Evolutionary conservation across 2,888 invertebrate genomes (phyloP).

Genomic region (Synanthedon formicaeformis): DNA sequence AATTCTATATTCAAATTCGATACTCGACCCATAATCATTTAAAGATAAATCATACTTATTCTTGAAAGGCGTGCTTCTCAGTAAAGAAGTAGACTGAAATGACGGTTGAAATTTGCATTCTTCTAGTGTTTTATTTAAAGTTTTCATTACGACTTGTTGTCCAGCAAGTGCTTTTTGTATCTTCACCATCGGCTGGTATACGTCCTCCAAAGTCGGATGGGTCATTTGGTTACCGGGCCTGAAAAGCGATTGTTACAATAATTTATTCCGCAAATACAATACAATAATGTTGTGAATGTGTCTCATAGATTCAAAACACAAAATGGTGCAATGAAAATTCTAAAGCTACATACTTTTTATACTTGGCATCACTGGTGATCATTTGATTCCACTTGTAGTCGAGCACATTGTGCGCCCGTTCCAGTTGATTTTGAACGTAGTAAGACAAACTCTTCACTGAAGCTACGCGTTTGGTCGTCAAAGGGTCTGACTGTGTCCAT

Average conservation of each 20-base stretch:
- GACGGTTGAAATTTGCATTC: conserved; percentile 40
- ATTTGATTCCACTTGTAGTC: conserved; percentile 82
- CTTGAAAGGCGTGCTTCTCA: conserved; percentile 49
- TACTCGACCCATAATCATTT: not conserved
- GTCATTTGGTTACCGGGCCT: conserved; percentile 63
- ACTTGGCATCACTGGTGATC: conserved; percentile 32
- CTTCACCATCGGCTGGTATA: conserved; percentile 83
- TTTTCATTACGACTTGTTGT: conserved; percentile 66
- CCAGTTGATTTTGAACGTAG: conserved; percentile 81
- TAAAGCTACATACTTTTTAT: conserved; percentile 40
- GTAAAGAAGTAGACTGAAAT: conserved; percentile 40
- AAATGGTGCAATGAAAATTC: conserved; percentile 9
- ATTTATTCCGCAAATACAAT: too few relatives aligned
- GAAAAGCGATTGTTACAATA: not conserved
- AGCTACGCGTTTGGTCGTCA: conserved; percentile 75
- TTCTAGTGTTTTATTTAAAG: conserved; percentile 38
- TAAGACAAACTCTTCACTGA: conserved; percentile 77
- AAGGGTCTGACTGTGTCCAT: conserved; percentile 72
- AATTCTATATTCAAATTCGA: not conserved
- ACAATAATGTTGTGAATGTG: too few relatives aligned
- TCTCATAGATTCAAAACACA: too few relatives aligned
- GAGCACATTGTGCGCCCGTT: conserved; percentile 77
- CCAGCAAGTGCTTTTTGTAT: conserved; percentile 76
- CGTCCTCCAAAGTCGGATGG: conserved; percentile 79
- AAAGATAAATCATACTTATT: conserved; percentile 24